These are phyloP conservation scores for Emmelina monodactyla DNA, from an alignment of 2,888 invertebrate genomes.

Conservation along the genomic window DNA sequence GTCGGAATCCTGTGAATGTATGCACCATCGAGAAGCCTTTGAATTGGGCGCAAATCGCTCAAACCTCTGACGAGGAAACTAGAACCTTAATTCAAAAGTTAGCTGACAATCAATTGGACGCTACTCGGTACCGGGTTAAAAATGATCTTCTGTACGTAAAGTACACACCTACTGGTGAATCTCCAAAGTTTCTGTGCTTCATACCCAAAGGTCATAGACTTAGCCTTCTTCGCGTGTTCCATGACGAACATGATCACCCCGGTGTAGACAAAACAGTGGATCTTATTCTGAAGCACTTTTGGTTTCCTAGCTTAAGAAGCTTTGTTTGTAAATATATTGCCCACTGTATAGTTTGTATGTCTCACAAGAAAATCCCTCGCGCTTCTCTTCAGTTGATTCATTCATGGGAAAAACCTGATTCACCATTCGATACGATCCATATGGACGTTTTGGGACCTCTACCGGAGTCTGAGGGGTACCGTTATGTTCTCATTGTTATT, in stretches of 20 bases:
- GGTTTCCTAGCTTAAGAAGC: slow-evolving; percentile 11
- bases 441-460: slow-evolving; percentile 11
- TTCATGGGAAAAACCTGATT: slow-evolving; percentile 16
- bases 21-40: not conserved
- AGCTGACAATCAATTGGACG: slow-evolving; percentile 4
- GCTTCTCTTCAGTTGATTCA: slow-evolving; percentile 14
- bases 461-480: slow-evolving; percentile 13
- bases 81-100: not conserved
- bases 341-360: slow-evolving; percentile 9
- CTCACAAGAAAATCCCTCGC: slow-evolving; percentile 13
- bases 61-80: not conserved
- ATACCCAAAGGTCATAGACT: slow-evolving; percentile 7
- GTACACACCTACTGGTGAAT: slow-evolving; percentile 4
- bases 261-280: slow-evolving; percentile 11
- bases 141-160: slow-evolving; percentile 7
- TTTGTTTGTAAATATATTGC: slow-evolving; percentile 4
- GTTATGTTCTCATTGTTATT: slow-evolving; percentile 14
- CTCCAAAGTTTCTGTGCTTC: slow-evolving; percentile 3
- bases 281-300: slow-evolving; percentile 13
- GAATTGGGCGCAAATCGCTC: not conserved
- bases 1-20: not conserved
- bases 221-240: slow-evolving; percentile 4
- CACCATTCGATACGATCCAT: slow-evolving; percentile 16
- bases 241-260: slow-evolving; percentile 11
- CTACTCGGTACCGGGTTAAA: slow-evolving; percentile 3